A percentile compares a stretch with the other conserved stretches of the same genome.
Conservation (phyloP, 2,888 invertebrate species). For the Lydus trimaculatus region DNA sequence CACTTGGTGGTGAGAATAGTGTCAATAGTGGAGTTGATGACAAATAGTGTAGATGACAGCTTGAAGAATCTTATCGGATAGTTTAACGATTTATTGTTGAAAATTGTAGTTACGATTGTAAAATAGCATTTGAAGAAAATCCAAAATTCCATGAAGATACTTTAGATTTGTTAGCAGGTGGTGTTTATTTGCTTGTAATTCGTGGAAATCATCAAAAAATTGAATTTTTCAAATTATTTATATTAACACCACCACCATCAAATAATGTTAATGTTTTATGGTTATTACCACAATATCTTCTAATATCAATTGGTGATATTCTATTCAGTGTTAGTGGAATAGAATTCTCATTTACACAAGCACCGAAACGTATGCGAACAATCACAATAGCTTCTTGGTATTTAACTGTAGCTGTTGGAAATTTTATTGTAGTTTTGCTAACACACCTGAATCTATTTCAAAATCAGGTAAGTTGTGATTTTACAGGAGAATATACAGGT, state of each 20-base stretch:
- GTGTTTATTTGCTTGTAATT: slow-evolving; percentile 67
- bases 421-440: slow-evolving; percentile 78
- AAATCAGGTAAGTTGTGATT: slow-evolving; percentile 70
- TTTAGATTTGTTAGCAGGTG: slow-evolving; percentile 57
- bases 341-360: slow-evolving; percentile 85
- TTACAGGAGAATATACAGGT: too few species aligned
- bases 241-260: slow-evolving; percentile 69
- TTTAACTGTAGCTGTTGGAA: slow-evolving; percentile 80
- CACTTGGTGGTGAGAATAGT: too few species aligned
- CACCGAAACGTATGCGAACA: slow-evolving; percentile 44
- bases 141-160: slow-evolving; percentile 39
- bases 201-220: slow-evolving; percentile 54
- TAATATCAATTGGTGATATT: slow-evolving; percentile 82
- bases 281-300: slow-evolving; percentile 81
- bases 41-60: neutral
- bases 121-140: slow-evolving; percentile 42
- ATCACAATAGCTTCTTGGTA: slow-evolving; percentile 79
- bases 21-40: too few species aligned
- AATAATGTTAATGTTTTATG: slow-evolving; percentile 74
- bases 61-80: too few species aligned
- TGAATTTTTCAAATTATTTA: slow-evolving; percentile 66
- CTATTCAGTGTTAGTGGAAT: slow-evolving; percentile 85
- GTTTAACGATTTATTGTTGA: slow-evolving; percentile 8
- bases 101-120: slow-evolving; percentile 52
- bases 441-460: slow-evolving; percentile 71